Evolutionary conservation across 2,797 vertebrate genomes (phyloP), one percentile per base, ranked within the genome.

Genomic region (Gallinago solitaria): DNA sequence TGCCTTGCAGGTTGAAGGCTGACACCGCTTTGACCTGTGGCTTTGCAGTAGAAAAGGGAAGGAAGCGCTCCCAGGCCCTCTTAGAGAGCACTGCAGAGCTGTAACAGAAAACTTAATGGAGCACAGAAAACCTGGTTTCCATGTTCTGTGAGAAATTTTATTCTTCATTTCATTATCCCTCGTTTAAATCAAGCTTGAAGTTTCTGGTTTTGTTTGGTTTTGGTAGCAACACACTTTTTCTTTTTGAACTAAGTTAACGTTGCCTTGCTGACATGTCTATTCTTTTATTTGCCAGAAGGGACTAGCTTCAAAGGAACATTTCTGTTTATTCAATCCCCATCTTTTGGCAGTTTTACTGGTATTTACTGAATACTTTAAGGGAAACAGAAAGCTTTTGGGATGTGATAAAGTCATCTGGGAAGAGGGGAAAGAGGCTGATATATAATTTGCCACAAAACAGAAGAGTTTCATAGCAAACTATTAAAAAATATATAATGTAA

Each of bases 251-350:
- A 74, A 73, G 74, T 47, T 73, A 85, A 92, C 84, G 27, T 69
- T 83, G 79, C 53, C 32, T 93, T 87, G 87, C 65, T 96, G 84
- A 95, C 80, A 60, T 15, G 17, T 85, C 75, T 92, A 13, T 92
- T 93, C 60, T 94, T 87, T 94, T 90, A 81, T 91, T 96, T 95
- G 45, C 65, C 87, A 93, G 79, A 90, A 93, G 81, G 60, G 48
- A 93, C 57, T 54, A 69, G 50, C 64, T 94, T 96, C 89, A 93
- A 91, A 94, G 61, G 47, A 89, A 13, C 64, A 80, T 39, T 95
- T 96, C 48, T 80, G 47, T 87, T 95, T 90, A 89, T 95, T 83
- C 53, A 83, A 8, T 63, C 53, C 35, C 20, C 56, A 89, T 69
- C 73, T 86, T 95, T 87, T 39, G 43, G 54, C 78, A 84, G 43